Evolutionary conservation across 2,888 invertebrate species (phyloP), one percentile per base, ranked within the genome.

Genomic region (Sinhomidia bicolor): DNA sequence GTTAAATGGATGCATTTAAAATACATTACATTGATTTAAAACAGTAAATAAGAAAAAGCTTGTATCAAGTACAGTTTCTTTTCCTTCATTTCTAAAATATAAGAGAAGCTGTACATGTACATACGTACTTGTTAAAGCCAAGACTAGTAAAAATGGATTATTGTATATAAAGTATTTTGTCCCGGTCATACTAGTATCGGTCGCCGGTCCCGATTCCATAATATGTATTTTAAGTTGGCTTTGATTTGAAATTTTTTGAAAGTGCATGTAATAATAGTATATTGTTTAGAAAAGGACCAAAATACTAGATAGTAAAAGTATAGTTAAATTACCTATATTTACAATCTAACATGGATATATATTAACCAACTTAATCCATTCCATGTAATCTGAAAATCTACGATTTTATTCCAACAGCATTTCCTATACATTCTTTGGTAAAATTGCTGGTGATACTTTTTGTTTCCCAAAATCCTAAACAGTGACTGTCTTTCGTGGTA

Each of bases 161-260:
- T n/a, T n/a, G n/a, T n/a, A n/a, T n/a, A 12, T 10, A 74, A 44
- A n/a, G 47, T 26, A 17, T 44, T 44, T 74, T 74, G 51, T n/a
- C 51, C 76, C 54, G 76, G 76, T 76, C 76, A 76, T 14, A 54
- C 7, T 23, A 26, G 47, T 23, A 60, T 79, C 79, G 79, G 79
- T 79, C 79, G 60, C 79, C 79, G 79, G 60, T 79, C 79, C 79
- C 79, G 57, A 41, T 79, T 7, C 79, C 60, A 76, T 47, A 10
- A 51, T 51, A 76, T 51, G 41, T 44, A 12, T 10, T 71, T 17
- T 36, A 71, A 76, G 51, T 54, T 44, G 41, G 60, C 41, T 60
- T 14, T 41, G 62, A 80, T 20, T 76, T 51, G 9, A 51, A 29
- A 9, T 51, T 29, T 74, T 79, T 80, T 60, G 60, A 41, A 80